phyloP scores from a whole-genome alignment of 2,888 invertebrate species.

The Girardia tigrina region DNA sequence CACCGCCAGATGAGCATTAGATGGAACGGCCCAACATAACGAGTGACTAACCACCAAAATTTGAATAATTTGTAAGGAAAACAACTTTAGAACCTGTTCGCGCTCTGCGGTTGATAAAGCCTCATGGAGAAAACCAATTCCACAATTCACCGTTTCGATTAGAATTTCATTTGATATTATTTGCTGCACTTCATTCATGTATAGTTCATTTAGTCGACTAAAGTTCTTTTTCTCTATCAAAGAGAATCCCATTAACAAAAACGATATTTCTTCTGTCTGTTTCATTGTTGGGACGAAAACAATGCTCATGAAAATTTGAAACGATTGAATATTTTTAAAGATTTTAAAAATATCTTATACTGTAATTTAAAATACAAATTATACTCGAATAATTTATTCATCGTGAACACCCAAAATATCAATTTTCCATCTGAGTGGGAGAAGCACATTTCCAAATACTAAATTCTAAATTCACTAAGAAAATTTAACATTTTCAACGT shows the following conservation, averaged over 20 bases:
- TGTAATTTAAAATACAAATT: no score
- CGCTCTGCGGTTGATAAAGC: conserved; percentile 72
- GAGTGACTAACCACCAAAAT: conserved; percentile 78
- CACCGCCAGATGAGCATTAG: conserved; percentile 77
- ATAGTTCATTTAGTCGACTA: neutral
- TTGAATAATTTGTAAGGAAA: conserved; percentile 74
- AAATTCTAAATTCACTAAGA: no score
- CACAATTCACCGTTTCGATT: conserved; percentile 54
- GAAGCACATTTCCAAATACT: no score
- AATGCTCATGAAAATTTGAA: no score
- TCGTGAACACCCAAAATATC: no score
- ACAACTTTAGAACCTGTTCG: conserved; percentile 76
- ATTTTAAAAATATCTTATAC: no score
- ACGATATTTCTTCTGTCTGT: conserved; percentile 79
- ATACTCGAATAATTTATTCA: no score
- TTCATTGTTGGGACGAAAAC: conserved; percentile 59
- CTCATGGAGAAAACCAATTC: conserved; percentile 92
- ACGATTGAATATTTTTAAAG: no score
- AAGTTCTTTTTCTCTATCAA: conserved; percentile 62
- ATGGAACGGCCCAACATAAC: conserved; percentile 75
- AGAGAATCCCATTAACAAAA: conserved; percentile 81
- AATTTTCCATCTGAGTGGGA: no score
- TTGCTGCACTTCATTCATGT: neutral
- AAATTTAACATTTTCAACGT: no score
- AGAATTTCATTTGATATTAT: conserved; percentile 28